Evolutionary conservation across 2,888 invertebrate genomes (phyloP).

Genomic region (Pelosia muscerda): DNA sequence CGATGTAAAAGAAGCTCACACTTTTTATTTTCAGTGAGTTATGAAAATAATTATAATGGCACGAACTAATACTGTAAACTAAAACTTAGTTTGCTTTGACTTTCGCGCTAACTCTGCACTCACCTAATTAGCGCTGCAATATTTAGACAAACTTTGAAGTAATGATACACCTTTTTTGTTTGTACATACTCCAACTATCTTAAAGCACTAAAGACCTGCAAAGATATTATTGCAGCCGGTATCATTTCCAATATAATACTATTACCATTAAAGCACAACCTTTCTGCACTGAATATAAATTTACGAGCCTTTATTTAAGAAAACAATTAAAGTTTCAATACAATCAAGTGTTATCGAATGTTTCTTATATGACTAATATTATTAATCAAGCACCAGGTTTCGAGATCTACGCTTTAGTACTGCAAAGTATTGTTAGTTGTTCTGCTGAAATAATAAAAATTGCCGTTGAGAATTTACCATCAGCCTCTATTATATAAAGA

Average conservation of each 20-base stretch:
- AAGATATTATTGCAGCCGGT: neutral
- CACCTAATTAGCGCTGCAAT: slow-evolving; percentile 45
- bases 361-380: too few species aligned
- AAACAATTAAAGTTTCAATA: neutral
- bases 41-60: slow-evolving; percentile 20
- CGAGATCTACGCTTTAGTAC: too few species aligned
- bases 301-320: too few species aligned
- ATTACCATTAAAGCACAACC: neutral
- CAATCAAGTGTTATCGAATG: too few species aligned
- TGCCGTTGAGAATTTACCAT: too few species aligned
- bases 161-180: slow-evolving; percentile 39
- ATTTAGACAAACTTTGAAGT: slow-evolving; percentile 43
- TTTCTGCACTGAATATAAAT: too few species aligned
- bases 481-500: too few species aligned
- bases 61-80: slow-evolving; percentile 26
- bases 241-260: neutral
- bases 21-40: neutral
- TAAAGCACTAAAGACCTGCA: neutral
- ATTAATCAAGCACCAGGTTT: too few species aligned
- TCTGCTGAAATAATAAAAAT: too few species aligned
- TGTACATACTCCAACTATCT: slow-evolving; percentile 22
- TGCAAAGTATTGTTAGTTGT: too few species aligned
- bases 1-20: neutral
- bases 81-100: slow-evolving; percentile 33
- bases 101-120: slow-evolving; percentile 38